Percentiles rank a stretch among this genome's conserved stretches.
Evolutionary conservation across 2,888 invertebrate genomes (phyloP).

Genomic region (Nymphalis urticae): DNA sequence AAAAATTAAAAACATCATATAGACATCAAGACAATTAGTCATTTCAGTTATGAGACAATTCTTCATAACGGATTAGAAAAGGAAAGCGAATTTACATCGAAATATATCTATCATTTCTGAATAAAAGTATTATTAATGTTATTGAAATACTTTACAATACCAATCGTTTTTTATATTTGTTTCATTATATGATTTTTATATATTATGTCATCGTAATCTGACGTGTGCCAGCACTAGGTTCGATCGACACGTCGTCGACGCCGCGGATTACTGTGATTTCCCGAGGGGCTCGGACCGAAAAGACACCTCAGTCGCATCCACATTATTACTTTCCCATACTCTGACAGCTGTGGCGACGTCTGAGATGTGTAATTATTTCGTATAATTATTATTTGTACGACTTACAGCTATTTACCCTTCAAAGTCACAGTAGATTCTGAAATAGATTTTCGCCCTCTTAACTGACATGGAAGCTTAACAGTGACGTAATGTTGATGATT

Average conservation of each 20-base stretch:
- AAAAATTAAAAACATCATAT: no score
- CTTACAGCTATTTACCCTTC: conserved; percentile 22
- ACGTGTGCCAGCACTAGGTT: conserved; percentile 50
- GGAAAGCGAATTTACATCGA: no score
- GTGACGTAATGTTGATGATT: no score
- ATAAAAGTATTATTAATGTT: no score
- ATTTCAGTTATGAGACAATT: no score
- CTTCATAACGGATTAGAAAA: no score
- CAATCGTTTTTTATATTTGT: no score
- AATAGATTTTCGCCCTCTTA: conserved; percentile 1
- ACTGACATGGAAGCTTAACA: background rate
- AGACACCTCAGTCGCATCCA: conserved; percentile 76
- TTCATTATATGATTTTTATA: background rate
- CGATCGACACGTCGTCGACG: conserved; percentile 66
- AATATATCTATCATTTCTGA: no score
- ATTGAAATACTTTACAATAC: no score
- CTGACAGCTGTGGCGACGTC: conserved; percentile 54
- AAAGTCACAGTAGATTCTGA: background rate
- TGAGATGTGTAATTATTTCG: conserved; percentile 67
- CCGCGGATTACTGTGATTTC: conserved; percentile 80
- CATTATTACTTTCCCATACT: conserved; percentile 77
- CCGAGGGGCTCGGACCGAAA: conserved; percentile 76
- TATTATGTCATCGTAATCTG: conserved; percentile 9
- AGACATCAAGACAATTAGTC: no score
- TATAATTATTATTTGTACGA: conserved; percentile 35